Evolutionary conservation across 2,113 vertebrate species (phyloP).

Genomic region (Amia ocellicauda): DNA sequence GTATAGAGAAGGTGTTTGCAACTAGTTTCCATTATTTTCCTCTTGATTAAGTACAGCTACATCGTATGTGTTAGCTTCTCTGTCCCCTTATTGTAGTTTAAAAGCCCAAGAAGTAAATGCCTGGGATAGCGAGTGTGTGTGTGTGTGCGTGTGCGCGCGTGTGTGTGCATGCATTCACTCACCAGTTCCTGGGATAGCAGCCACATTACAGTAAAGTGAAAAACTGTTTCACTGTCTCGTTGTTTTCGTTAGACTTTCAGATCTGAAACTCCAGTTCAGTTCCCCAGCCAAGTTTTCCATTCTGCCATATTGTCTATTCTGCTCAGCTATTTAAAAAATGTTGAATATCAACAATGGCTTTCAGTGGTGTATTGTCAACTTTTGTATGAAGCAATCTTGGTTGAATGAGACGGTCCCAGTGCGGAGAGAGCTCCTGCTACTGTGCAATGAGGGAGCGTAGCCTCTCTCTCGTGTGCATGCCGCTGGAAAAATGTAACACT

Average conservation of each 20-base stretch:
- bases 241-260: slow-evolving; percentile 54
- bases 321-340: slow-evolving; percentile 98
- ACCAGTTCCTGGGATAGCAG: not conserved
- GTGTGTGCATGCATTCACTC: not conserved
- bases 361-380: slow-evolving; percentile 94
- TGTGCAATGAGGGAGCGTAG: slow-evolving; percentile 44
- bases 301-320: slow-evolving; percentile 94
- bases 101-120: not conserved
- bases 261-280: slow-evolving; percentile 81
- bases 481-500: slow-evolving; percentile 10
- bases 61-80: too few species aligned
- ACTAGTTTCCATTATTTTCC: too few species aligned
- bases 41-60: too few species aligned
- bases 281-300: slow-evolving; percentile 91
- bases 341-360: slow-evolving; percentile 99
- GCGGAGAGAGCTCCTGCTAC: slow-evolving; percentile 60
- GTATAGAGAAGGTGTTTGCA: too few species aligned
- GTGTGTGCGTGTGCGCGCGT: not conserved
- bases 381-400: slow-evolving; percentile 99
- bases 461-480: slow-evolving; percentile 34
- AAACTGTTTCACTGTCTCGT: slow-evolving; percentile 32
- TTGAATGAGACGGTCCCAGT: slow-evolving; percentile 89
- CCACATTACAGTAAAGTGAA: not conserved
- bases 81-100: too few species aligned
- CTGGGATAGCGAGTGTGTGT: not conserved